Percentiles rank a stretch among this genome's conserved stretches.
Conservation (phyloP, 2,888 invertebrate species). For the Eueremaeus valkanovi region DNA sequence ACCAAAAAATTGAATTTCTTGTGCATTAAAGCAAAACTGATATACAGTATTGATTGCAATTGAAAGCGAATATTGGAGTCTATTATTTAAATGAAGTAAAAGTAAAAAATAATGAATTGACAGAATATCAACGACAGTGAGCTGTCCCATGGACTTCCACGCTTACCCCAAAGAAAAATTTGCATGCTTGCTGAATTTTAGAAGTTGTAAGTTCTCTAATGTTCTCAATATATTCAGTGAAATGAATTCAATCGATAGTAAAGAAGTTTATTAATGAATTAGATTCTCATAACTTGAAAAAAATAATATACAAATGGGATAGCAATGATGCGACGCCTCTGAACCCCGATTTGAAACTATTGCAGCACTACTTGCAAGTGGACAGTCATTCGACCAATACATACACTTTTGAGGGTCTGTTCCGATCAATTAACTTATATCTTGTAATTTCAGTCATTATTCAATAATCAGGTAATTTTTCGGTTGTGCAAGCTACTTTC, state of each 20-base stretch:
- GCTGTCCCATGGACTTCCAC: constrained; percentile 10
- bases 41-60: neutral
- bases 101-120: neutral
- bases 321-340: neutral
- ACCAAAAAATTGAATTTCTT: no score
- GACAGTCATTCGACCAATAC: neutral
- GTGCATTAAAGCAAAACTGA: no score
- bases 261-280: neutral
- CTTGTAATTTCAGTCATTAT: neutral
- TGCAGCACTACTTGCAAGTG: neutral
- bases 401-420: neutral
- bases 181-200: neutral
- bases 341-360: neutral
- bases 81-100: neutral
- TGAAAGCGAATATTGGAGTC: neutral
- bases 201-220: neutral
- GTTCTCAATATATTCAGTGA: neutral
- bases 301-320: neutral
- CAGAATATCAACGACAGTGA: neutral
- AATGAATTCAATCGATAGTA: neutral
- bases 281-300: neutral
- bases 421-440: neutral
- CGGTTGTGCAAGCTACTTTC: neutral
- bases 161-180: neutral
- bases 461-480: neutral